A percentile compares a stretch with the other conserved stretches of the same genome.
Evolutionary conservation across 2,113 vertebrate species (phyloP).

Genomic region (Barbus barbus): DNA sequence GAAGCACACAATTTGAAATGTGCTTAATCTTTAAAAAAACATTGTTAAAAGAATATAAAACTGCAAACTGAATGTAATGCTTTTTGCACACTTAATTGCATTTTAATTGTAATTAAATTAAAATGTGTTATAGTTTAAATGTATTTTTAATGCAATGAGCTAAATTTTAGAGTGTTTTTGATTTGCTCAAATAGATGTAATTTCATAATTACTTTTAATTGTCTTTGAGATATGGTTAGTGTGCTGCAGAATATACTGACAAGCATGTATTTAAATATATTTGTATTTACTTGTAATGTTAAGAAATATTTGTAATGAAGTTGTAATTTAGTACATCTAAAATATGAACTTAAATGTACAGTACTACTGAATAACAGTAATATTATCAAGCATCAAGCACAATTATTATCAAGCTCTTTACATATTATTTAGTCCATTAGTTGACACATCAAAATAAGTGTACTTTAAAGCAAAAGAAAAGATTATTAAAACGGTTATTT

Average conservation of each 20-base stretch:
- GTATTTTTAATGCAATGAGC: not conserved
- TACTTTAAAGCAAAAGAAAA: not conserved
- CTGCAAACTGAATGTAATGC: not conserved
- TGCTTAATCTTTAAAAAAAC: not conserved
- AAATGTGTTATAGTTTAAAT: not conserved
- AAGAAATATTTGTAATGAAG: not conserved
- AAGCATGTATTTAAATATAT: no score
- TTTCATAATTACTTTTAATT: not conserved
- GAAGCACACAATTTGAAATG: slow-evolving; percentile 1
- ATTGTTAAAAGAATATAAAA: not conserved
- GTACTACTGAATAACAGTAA: not conserved
- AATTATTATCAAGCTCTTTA: not conserved
- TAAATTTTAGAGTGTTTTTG: not conserved
- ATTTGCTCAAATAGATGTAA: not conserved
- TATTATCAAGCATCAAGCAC: no score
- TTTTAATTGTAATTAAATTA: not conserved
- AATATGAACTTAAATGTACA: no score
- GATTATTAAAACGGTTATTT: no score
- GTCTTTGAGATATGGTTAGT: not conserved
- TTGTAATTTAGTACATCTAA: not conserved
- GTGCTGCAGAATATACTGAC: not conserved
- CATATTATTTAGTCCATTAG: not conserved
- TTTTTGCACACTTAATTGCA: not conserved
- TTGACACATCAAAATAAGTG: not conserved
- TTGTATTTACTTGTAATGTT: not conserved